Evolutionary conservation across 2,888 invertebrate species (phyloP).

Genomic region (Diachrysia chrysitis): DNA sequence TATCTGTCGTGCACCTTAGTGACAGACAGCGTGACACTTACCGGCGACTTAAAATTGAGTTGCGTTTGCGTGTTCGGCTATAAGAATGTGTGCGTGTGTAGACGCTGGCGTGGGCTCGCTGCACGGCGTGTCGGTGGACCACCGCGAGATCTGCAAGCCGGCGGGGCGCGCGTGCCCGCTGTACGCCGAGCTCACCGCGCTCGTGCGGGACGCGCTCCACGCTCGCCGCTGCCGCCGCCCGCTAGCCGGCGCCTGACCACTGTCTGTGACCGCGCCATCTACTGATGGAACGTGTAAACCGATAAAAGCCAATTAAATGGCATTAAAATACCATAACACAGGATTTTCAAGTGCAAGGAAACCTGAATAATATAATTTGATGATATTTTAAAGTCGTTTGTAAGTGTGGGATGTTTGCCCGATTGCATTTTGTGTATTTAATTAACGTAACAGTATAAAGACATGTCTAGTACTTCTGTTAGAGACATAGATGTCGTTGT

Average conservation of each 20-base stretch:
- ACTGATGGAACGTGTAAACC: background rate
- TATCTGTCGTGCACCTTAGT: too few relatives aligned
- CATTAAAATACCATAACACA: background rate
- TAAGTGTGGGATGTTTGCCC: background rate
- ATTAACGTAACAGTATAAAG: background rate
- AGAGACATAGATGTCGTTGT: constrained; percentile 2
- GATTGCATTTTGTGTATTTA: constrained; percentile 4
- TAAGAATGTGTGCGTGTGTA: too few relatives aligned
- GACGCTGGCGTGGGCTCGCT: constrained; percentile 95
- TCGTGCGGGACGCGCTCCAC: constrained; percentile 84
- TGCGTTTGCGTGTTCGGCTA: too few relatives aligned
- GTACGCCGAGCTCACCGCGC: constrained; percentile 91
- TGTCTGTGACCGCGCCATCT: background rate
- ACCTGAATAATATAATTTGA: background rate
- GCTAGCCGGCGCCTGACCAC: too few relatives aligned
- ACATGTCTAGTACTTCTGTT: constrained; percentile 4
- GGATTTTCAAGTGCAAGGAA: background rate
- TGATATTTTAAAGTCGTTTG: background rate
- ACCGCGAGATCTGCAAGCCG: constrained; percentile 96
- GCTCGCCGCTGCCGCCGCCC: constrained; percentile 54
- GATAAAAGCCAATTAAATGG: background rate
- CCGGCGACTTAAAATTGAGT: too few relatives aligned
- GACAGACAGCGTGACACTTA: too few relatives aligned
- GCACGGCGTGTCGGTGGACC: constrained; percentile 93
- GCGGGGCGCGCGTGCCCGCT: constrained; percentile 91